These are phyloP conservation scores for Acipenser transmontanus DNA, from an alignment of 2,797 vertebrate genomes.

Conservation along the genomic window DNA sequence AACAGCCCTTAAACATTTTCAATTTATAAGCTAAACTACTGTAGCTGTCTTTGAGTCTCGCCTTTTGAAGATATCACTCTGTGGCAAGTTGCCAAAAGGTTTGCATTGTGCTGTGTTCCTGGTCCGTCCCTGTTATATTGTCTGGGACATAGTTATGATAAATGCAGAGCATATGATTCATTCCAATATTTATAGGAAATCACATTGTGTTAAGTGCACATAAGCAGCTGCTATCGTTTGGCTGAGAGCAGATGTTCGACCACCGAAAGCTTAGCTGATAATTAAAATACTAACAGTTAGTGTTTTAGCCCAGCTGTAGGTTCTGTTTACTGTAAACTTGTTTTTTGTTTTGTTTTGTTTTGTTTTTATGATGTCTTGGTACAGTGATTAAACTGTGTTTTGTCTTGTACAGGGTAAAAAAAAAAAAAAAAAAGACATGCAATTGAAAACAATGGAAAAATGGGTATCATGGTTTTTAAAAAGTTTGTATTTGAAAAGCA, in stretches of 20 bases:
- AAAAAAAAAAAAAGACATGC: too few relatives aligned
- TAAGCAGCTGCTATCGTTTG: slow-evolving; percentile 61
- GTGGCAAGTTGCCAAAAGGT: slow-evolving; percentile 30
- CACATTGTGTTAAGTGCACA: slow-evolving; percentile 47
- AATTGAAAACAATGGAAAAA: too few relatives aligned
- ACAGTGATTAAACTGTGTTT: too few relatives aligned
- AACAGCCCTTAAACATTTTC: slow-evolving; percentile 43
- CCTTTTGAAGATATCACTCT: slow-evolving; percentile 43
- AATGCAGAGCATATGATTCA: slow-evolving; percentile 30
- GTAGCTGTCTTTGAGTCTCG: slow-evolving; percentile 39
- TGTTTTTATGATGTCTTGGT: too few relatives aligned
- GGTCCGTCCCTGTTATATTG: slow-evolving; percentile 19
- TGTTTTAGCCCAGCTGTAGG: slow-evolving; percentile 67
- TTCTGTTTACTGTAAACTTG: slow-evolving; percentile 61
- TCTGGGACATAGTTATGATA: slow-evolving; percentile 22
- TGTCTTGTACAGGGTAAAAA: too few relatives aligned
- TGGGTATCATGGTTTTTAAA: too few relatives aligned
- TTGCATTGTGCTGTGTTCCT: slow-evolving; percentile 27
- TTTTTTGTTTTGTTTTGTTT: slow-evolving; percentile 38
- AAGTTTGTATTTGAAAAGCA: too few relatives aligned
- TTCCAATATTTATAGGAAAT: slow-evolving; percentile 48
- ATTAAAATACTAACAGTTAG: slow-evolving; percentile 73
- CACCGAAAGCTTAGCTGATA: slow-evolving; percentile 64
- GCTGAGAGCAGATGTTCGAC: slow-evolving; percentile 65
- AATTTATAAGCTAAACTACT: slow-evolving; percentile 42